Conservation (phyloP, 2,113 vertebrate genomes). For the Motacilla alba region DNA sequence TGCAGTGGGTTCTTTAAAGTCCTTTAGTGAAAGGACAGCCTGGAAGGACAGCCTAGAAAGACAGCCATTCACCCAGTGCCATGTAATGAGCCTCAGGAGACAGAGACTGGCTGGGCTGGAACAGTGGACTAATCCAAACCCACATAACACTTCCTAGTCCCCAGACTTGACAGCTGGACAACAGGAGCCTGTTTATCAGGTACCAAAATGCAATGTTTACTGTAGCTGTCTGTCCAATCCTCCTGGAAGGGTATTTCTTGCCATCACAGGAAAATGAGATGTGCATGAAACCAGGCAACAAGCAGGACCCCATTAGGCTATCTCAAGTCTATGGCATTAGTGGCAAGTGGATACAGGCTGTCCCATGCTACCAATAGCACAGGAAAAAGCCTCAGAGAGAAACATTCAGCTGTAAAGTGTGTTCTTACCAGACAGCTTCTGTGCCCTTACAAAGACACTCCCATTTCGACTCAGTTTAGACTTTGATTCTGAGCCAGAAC, state of each 20-base stretch:
- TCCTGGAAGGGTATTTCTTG: background rate
- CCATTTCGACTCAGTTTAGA: constrained; percentile 95
- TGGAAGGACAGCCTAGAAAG: background rate
- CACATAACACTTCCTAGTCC: background rate
- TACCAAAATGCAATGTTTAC: background rate
- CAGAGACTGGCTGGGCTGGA: background rate
- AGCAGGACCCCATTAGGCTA: background rate
- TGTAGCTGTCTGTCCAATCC: background rate
- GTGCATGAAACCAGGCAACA: background rate
- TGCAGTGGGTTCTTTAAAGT: background rate
- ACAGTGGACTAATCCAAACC: background rate
- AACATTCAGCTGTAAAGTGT: background rate
- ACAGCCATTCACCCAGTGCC: background rate
- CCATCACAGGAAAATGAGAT: background rate
- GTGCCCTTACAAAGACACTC: constrained; percentile 92
- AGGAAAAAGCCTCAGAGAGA: background rate
- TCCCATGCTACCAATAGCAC: background rate
- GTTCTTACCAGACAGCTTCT: constrained; percentile 83
- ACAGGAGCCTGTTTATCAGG: background rate
- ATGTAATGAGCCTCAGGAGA: background rate
- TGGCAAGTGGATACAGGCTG: background rate
- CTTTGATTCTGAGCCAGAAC: constrained; percentile 89
- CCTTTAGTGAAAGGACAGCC: background rate
- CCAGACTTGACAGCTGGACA: background rate
- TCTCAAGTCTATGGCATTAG: background rate